Evolutionary conservation across 1,140 invertebrate genomes (phyloP), one percentile per base, ranked within the genome.

Genomic region (Goniozus legneri): DNA sequence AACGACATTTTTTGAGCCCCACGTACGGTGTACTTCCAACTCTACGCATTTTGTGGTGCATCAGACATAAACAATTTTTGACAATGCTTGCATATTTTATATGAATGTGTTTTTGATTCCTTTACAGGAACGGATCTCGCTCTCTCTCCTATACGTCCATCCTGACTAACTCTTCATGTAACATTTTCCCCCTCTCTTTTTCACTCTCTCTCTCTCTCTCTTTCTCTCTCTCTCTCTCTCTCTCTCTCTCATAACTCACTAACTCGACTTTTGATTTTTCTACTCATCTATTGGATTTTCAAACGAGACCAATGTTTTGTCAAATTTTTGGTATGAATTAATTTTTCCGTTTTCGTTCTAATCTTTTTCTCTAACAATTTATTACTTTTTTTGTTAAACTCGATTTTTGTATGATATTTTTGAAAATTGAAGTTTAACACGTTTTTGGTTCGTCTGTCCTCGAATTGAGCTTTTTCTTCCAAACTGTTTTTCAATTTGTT

Each of bases 31-130:
- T 71, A 70, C 67, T 69, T 63, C 71, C 69, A 67, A 68, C 58
- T 73, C 73, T 69, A 66, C 64, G 67, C 68, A 75, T 75, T 76
- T 75, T 75, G 71, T 75, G 74, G 69, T 73, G 68, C 71, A 73
- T 73, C 71, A 69, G 63, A 73, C 60, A 67, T 65, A 69, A 71
- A 64, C 58, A 66, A 65, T 73, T 73, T 76, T 75, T 75, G 59
- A 73, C 63, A 64, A 69, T 75, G 71, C 68, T 72, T 76, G 69
- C 71, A 73, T 69, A 71, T 73, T 72, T 71, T 72, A 72, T 68
- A 73, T 75, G 68, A 76, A 75, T 75, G 69, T 75, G 60, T 76
- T 76, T 74, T 74, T 75, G 64, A 73, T 71, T 73, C 71, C 71
- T 74, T 75, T 76, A 73, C 73, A 76, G 74, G 74, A 75, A 76